Evolutionary conservation across 2,113 vertebrate genomes (phyloP).

Genomic region (Alces alces): DNA sequence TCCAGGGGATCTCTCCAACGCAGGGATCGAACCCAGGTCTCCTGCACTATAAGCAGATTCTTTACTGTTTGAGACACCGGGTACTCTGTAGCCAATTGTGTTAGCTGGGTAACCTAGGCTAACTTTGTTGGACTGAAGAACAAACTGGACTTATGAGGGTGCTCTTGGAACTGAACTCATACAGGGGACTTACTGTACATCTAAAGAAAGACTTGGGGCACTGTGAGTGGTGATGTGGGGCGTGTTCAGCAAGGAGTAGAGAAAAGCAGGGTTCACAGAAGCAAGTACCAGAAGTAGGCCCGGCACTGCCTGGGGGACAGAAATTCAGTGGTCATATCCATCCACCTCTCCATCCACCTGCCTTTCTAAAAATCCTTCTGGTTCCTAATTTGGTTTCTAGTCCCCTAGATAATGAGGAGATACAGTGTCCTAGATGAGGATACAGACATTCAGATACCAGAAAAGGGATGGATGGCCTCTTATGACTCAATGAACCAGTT

Average conservation of each 20-base stretch:
- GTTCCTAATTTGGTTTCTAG: background rate
- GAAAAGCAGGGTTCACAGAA: background rate
- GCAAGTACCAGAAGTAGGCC: background rate
- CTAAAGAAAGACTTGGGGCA: background rate
- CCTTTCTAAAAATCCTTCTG: background rate
- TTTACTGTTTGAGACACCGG: background rate
- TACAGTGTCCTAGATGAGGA: background rate
- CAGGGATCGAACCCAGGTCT: background rate
- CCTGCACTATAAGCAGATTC: background rate
- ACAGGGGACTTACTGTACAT: background rate
- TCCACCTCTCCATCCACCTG: background rate
- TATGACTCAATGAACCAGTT: background rate
- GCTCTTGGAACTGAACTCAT: background rate
- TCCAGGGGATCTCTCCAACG: background rate
- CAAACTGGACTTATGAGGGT: background rate
- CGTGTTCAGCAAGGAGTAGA: background rate
- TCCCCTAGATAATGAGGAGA: background rate
- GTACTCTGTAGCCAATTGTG: background rate
- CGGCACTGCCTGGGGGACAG: rapidly evolving
- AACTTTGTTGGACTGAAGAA: background rate
- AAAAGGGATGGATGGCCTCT: background rate
- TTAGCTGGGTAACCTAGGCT: background rate
- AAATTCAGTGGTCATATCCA: background rate
- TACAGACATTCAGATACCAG: background rate
- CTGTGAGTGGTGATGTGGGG: rapidly evolving